Evolutionary conservation across 2,797 vertebrate species (phyloP), one percentile per base, ranked within the genome.

Genomic region (Acanthiza pusilla): DNA sequence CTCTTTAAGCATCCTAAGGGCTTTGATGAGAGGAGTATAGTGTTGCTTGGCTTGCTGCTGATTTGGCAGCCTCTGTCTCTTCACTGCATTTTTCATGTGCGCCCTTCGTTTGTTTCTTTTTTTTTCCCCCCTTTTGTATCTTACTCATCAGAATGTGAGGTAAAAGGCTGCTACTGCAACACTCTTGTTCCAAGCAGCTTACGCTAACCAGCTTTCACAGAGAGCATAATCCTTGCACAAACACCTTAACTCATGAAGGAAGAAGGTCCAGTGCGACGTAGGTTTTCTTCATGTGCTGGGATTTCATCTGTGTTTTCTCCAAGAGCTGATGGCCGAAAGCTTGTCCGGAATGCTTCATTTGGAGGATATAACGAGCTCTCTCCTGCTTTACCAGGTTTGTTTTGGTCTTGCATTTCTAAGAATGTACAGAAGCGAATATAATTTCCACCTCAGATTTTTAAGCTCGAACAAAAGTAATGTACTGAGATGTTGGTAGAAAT

Each of bases 301-400:
- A 98, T 98, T 60, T 98, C 98, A 30, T 97, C 98, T 94, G 97
- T 98, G 89, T 98, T 98, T 96, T 98, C 98, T 81, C 96, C 98
- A 34, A 98, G 98, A 97, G 98, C 98, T 45, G 99, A 99, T 84
- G 98, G 98, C 98, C 98, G 99, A 97, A 99, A 99, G 97, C 99
- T 99, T 97, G 97, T 99, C 98, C 98, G 99, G 97, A 99, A 99
- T 93, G 99, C 99, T 97, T 99, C 99, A 7, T 99, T 99, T 78
- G 99, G 99, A 89, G 99, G 99, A 95, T 99, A 99, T 98, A 99
- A 99, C 47, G 99, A 99, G 97, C 98, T 99, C 96, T 98, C 99
- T 68, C 98, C 99, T 96, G 97, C 98, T 68, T 96, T 99, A 96
- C 98, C 98, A 99, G 99, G 99, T 99, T 98, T 98, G 97, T 97